A percentile compares a stretch with the other conserved stretches of the same genome.
Conservation (phyloP, 2,888 invertebrate species). For the Scotopteryx bipunctaria region DNA sequence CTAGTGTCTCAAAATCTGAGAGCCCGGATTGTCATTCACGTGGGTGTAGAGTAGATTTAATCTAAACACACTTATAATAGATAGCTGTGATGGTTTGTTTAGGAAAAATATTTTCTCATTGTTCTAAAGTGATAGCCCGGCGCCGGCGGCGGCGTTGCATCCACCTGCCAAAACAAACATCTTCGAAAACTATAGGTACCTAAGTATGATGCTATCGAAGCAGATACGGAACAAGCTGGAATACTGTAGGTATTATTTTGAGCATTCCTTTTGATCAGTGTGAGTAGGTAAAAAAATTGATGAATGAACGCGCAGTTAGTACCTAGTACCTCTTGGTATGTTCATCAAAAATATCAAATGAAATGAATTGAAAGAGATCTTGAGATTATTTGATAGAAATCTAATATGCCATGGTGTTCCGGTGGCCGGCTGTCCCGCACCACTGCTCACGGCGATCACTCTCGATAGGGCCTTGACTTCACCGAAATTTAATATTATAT, state of each 20-base stretch:
- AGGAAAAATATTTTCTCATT: neutral
- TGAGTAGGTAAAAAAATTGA: no score
- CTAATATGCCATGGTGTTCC: constrained; percentile 49
- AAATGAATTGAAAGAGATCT: constrained; percentile 15
- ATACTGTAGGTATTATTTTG: no score
- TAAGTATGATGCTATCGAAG: no score
- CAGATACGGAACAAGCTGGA: no score
- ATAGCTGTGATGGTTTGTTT: no score
- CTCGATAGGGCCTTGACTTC: constrained; percentile 49
- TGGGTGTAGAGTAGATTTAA: no score
- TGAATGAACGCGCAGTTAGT: no score
- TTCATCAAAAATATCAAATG: neutral
- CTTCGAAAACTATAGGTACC: neutral
- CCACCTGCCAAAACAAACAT: constrained; percentile 71
- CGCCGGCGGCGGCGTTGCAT: no score
- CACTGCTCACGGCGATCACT: constrained; percentile 42
- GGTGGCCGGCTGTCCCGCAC: constrained; percentile 47
- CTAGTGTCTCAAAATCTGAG: no score
- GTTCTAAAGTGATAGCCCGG: neutral
- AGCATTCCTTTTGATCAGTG: no score
- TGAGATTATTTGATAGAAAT: constrained; percentile 44
- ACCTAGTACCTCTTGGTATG: neutral
- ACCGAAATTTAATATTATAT: constrained; percentile 51
- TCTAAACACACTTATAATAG: no score
- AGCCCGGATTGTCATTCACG: no score